Conservation (phyloP, 2,888 invertebrate genomes). For the Achlya flavicornis region DNA sequence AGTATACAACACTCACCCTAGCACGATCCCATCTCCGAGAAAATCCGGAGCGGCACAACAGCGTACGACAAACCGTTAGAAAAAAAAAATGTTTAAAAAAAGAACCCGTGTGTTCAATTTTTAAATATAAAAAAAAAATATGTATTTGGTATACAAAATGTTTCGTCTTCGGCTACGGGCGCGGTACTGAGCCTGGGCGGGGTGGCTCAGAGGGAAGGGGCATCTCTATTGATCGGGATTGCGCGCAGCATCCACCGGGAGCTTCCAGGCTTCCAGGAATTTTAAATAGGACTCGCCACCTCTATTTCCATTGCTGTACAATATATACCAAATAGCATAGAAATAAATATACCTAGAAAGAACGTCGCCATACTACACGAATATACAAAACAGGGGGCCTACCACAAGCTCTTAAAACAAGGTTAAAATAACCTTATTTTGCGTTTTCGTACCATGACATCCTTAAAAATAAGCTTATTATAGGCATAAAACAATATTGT, state of each 20-base stretch:
- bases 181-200: slow-evolving; percentile 47
- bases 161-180: slow-evolving; percentile 43
- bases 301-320: slow-evolving; percentile 38
- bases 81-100: slow-evolving; percentile 26
- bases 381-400: no score
- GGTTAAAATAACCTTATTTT: no score
- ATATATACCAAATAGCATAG: background rate
- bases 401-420: no score
- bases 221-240: slow-evolving; percentile 64
- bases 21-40: slow-evolving; percentile 63
- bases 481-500: no score
- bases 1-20: slow-evolving; percentile 52
- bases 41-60: slow-evolving; percentile 44
- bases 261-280: slow-evolving; percentile 22
- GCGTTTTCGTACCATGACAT: no score
- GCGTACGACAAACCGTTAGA: slow-evolving; percentile 22
- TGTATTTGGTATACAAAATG: slow-evolving; percentile 27
- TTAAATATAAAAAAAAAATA: slow-evolving; percentile 31
- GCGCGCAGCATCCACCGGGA: slow-evolving; percentile 70
- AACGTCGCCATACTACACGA: no score
- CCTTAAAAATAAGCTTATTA: no score
- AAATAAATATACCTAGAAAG: no score
- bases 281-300: background rate
- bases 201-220: slow-evolving; percentile 36
- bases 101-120: slow-evolving; percentile 17